These are phyloP conservation scores for Meteorus colon DNA, from an alignment of 2,888 invertebrate genomes.

Conservation along the genomic window DNA sequence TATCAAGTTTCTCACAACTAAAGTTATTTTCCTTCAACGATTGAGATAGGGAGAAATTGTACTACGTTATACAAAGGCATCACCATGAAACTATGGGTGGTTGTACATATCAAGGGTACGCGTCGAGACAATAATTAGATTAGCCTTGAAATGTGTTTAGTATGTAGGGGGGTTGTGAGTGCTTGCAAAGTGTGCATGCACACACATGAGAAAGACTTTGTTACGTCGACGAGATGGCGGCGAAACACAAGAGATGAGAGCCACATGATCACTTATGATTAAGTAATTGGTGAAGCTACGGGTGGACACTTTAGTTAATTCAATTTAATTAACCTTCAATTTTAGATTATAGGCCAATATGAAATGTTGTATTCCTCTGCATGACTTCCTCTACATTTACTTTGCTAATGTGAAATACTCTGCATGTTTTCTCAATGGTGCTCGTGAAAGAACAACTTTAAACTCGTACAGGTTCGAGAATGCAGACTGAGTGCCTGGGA, in stretches of 20 bases:
- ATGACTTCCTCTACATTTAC: background rate
- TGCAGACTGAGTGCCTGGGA: conserved; percentile 6
- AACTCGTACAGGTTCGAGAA: conserved; percentile 1
- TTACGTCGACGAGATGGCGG: background rate
- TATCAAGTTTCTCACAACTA: background rate
- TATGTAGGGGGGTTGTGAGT: conserved; percentile 33
- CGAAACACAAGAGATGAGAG: conserved; percentile 26
- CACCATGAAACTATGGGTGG: conserved; percentile 41
- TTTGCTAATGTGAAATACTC: conserved; percentile 10
- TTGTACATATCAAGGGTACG: conserved; percentile 51
- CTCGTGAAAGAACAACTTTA: conserved; percentile 1
- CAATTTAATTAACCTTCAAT: conserved; percentile 58
- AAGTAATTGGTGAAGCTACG: conserved; percentile 48
- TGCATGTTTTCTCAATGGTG: background rate
- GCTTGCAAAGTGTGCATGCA: conserved; percentile 24
- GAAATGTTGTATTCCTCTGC: background rate
- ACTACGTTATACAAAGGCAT: conserved; percentile 53
- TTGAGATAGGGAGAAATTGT: conserved; percentile 47
- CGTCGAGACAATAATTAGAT: conserved; percentile 64
- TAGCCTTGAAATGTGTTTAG: conserved; percentile 45
- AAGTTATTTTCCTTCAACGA: conserved; percentile 40
- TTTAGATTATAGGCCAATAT: conserved; percentile 19
- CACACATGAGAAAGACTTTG: conserved; percentile 12
- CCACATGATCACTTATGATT: conserved; percentile 40
- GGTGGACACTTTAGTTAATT: conserved; percentile 60